These are phyloP conservation scores for Temnothorax curvispinosus DNA, from an alignment of 1,140 invertebrate species.

Conservation along the genomic window DNA sequence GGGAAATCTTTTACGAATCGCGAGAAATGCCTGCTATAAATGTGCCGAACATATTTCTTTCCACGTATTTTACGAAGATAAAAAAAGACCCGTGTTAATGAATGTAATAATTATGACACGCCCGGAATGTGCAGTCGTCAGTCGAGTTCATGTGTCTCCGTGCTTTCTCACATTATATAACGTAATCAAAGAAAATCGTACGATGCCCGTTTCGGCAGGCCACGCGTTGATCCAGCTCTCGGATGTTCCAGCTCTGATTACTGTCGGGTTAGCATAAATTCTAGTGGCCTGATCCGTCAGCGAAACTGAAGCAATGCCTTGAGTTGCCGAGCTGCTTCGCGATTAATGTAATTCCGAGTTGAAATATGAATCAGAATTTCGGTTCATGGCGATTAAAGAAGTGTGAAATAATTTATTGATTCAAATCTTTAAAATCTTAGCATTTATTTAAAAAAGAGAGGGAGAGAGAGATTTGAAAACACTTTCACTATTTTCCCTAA, in stretches of 20 bases:
- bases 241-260: slow-evolving; percentile 54
- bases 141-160: slow-evolving; percentile 29
- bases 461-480: neutral
- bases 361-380: neutral
- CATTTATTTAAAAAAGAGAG: slow-evolving; percentile 1
- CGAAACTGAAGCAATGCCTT: slow-evolving; percentile 45
- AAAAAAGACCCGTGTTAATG: slow-evolving; percentile 19
- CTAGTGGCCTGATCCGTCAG: slow-evolving; percentile 50
- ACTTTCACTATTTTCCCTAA: neutral
- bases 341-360: slow-evolving; percentile 28
- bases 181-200: slow-evolving; percentile 55
- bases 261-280: slow-evolving; percentile 46
- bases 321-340: slow-evolving; percentile 31
- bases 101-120: slow-evolving; percentile 41
- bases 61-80: neutral
- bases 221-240: slow-evolving; percentile 47
- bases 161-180: slow-evolving; percentile 53
- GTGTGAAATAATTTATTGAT: slow-evolving; percentile 24
- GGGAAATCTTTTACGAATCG: neutral
- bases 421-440: neutral
- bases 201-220: slow-evolving; percentile 43
- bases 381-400: slow-evolving; percentile 1
- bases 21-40: neutral
- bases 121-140: slow-evolving; percentile 37
- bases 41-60: neutral